Evolutionary conservation across 1,140 invertebrate species (phyloP), one percentile per base, ranked within the genome.

Genomic region (Bacillus rossius): DNA sequence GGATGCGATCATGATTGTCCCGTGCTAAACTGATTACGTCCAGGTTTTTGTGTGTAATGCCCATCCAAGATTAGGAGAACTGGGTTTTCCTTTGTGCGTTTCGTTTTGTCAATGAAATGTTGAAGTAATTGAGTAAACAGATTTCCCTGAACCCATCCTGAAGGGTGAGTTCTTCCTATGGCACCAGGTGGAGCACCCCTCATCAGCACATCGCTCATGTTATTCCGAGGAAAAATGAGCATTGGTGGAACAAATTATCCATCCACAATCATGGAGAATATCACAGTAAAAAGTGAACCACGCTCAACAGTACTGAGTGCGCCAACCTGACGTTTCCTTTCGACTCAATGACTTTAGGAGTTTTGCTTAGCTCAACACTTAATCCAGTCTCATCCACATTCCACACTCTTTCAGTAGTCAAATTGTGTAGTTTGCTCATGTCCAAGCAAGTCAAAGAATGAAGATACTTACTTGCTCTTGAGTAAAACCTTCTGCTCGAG

Each of bases 371-470:
- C 8, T 70, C 69, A 8, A 67, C 59, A 16, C 62, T 61, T 0
- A 72, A 22, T 50, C 69, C 69, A 2, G 63, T 67, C 61, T 73
- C 70, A 47, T 73, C 68, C 3, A 72, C 67, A 61, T 73, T 73
- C 51, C 34, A 74, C 65, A 45, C 66, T 55, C 63, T 50, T 14
- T 50, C 65, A 55, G 67, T 41, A 53, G 63, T 48, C 64, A 58
- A 72, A 19, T 66, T 63, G 14, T 59, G 41, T 67, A 67, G 67
- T n/a, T 58, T 38, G 20, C 60, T 66, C 4, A 34, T 4, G 29
- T 34, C 29, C 29, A 34, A 10, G 29, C 29, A 34, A n/a, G 16
- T 69, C 45, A 61, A 69, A 74, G 64, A 73, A 73, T 17, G 45
- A 22, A 1, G 65, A 53, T 49, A 70, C 65, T 22, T 64, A 65